Conservation (phyloP, 2,888 invertebrate genomes). For the Rhorus exstirpatorius region DNA sequence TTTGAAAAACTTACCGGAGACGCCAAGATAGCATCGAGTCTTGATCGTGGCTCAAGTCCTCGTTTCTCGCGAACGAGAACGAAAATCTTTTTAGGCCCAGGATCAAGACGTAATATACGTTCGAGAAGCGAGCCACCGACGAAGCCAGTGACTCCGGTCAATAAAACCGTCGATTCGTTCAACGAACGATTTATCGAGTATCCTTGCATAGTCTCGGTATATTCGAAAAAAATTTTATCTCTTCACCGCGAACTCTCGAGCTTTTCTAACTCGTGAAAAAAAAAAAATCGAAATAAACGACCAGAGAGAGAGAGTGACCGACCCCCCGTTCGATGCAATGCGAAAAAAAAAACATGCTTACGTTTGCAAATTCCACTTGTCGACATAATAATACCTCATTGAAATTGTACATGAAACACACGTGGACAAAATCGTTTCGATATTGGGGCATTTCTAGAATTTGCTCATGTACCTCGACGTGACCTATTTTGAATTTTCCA, state of each 20-base stretch:
- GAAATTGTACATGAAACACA: background rate
- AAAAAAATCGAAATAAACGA: conserved; percentile 1
- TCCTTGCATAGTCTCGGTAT: conserved; percentile 44
- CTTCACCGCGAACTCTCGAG: conserved; percentile 20
- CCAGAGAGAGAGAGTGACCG: background rate
- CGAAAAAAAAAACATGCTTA: conserved; percentile 48
- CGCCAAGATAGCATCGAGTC: conserved; percentile 71
- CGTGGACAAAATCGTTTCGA: background rate
- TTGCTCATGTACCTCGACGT: background rate
- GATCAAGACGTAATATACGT: conserved; percentile 72
- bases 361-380: conserved; percentile 65
- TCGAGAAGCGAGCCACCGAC: conserved; percentile 76
- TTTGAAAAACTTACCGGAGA: conserved; percentile 72
- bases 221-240: background rate
- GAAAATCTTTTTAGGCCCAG: conserved; percentile 73
- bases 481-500: background rate
- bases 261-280: background rate
- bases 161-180: conserved; percentile 62
- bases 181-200: conserved; percentile 69
- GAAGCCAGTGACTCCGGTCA: conserved; percentile 77
- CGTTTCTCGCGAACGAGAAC: conserved; percentile 73
- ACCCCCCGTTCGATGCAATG: conserved; percentile 25
- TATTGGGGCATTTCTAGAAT: too few species aligned
- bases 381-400: background rate
- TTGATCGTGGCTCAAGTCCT: conserved; percentile 68